phyloP scores from a whole-genome alignment of 2,797 vertebrate species.

The Champsocephalus gunnari region DNA sequence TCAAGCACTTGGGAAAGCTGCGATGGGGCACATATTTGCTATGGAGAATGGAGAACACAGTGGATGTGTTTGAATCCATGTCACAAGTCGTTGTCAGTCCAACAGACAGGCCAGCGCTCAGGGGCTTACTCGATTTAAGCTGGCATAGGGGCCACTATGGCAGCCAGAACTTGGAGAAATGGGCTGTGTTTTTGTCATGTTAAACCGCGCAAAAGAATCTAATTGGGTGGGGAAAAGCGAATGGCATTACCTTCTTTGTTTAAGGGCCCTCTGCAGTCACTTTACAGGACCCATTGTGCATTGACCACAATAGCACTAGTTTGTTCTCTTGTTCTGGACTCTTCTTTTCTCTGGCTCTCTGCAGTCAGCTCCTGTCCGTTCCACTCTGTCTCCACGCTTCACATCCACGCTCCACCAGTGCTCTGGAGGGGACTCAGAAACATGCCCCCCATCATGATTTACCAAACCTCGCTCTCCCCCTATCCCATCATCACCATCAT shows the following conservation, averaged over 20 bases:
- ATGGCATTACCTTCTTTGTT: constrained; percentile 85
- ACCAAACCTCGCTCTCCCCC: constrained; percentile 42
- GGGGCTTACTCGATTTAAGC: constrained; percentile 76
- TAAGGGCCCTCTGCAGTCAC: constrained; percentile 88
- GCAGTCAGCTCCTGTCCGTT: constrained; percentile 90
- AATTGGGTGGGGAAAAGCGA: constrained; percentile 83
- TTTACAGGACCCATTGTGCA: constrained; percentile 88
- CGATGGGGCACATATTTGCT: constrained; percentile 66
- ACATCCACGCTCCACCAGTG: constrained; percentile 81
- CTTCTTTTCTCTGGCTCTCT: constrained; percentile 82
- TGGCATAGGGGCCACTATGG: constrained; percentile 65
- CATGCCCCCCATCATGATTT: constrained; percentile 63
- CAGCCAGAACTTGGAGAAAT: constrained; percentile 82
- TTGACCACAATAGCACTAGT: constrained; percentile 89
- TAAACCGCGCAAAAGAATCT: constrained; percentile 84
- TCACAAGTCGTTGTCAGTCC: constrained; percentile 83
- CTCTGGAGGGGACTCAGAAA: constrained; percentile 66
- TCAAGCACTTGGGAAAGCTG: constrained; percentile 75
- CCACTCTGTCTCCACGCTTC: constrained; percentile 86
- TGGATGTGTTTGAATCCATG: constrained; percentile 80
- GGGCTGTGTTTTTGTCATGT: constrained; percentile 85
- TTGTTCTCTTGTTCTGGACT: constrained; percentile 82
- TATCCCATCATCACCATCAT: constrained; percentile 35
- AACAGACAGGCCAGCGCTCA: constrained; percentile 66
- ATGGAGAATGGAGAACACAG: constrained; percentile 71